These are phyloP conservation scores for Globodera rostochiensis DNA, from an alignment of 1,140 invertebrate species.

Conservation along the genomic window DNA sequence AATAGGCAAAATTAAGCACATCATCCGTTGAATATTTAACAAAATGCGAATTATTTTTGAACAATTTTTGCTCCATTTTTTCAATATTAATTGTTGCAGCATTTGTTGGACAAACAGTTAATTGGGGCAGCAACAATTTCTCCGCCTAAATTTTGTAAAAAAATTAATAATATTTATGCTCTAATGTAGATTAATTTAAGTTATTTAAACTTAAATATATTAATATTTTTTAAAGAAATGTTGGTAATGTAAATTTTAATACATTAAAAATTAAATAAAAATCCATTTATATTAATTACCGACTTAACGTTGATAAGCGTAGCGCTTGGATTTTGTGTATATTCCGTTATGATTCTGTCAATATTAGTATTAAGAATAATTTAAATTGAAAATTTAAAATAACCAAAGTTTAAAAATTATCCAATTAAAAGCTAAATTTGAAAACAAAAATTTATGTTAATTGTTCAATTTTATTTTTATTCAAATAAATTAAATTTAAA, in stretches of 20 bases:
- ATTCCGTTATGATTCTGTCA: conserved; percentile 35
- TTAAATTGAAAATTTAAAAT: neutral
- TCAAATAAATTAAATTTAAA: no score
- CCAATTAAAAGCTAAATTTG: no score
- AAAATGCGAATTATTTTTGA: conserved; percentile 8
- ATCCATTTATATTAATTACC: conserved; percentile 17
- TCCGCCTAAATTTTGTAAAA: conserved; percentile 32
- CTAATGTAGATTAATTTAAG: no score
- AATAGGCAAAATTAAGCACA: conserved; percentile 43
- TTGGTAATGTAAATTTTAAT: no score
- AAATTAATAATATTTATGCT: no score
- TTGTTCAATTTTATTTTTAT: no score
- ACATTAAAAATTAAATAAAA: neutral
- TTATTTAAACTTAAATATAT: no score
- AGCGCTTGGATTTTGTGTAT: conserved; percentile 28
- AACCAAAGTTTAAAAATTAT: neutral
- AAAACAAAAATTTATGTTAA: no score
- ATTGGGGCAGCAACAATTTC: conserved; percentile 38
- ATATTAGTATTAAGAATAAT: neutral
- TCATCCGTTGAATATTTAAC: conserved; percentile 9
- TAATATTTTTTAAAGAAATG: no score
- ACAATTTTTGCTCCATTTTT: conserved; percentile 29
- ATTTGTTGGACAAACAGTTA: conserved; percentile 38
- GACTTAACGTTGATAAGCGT: conserved; percentile 35
- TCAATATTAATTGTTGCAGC: conserved; percentile 26